phyloP scores from a whole-genome alignment of 2,888 invertebrate genomes.

The Tiliacea citrago region DNA sequence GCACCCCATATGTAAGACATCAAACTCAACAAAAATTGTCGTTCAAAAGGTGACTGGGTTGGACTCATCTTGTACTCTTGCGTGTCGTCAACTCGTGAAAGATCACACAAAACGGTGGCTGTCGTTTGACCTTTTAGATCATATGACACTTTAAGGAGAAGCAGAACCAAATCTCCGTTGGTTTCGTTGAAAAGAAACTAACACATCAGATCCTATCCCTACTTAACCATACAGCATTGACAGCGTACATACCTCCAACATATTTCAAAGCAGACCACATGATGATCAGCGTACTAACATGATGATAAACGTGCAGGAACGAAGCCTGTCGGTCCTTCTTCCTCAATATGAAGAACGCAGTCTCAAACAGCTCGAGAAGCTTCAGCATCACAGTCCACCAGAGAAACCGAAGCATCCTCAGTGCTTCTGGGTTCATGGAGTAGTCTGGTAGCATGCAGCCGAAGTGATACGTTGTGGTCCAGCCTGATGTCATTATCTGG shows the following conservation, averaged over 20 bases:
- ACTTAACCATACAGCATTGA: background rate
- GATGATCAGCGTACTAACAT: slow-evolving; percentile 91
- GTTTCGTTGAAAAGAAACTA: background rate
- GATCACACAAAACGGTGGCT: no score
- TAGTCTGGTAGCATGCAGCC: slow-evolving; percentile 94
- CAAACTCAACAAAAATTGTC: no score
- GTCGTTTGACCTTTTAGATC: no score
- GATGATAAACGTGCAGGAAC: slow-evolving; percentile 94
- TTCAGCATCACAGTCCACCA: slow-evolving; percentile 93
- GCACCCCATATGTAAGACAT: no score
- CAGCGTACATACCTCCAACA: slow-evolving; percentile 90
- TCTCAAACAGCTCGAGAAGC: slow-evolving; percentile 92
- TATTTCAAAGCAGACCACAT: slow-evolving; percentile 92
- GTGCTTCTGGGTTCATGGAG: slow-evolving; percentile 91
- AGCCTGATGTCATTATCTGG: slow-evolving; percentile 92
- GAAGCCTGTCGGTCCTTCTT: slow-evolving; percentile 94
- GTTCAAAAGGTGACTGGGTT: no score
- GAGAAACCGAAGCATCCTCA: slow-evolving; percentile 90
- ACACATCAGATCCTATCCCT: background rate
- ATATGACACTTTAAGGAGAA: no score
- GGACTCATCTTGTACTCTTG: no score
- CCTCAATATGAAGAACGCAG: slow-evolving; percentile 93
- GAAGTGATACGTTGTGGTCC: slow-evolving; percentile 91
- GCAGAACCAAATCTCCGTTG: background rate
- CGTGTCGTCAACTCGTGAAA: no score